Evolutionary conservation across 2,113 vertebrate genomes (phyloP), one percentile per base, ranked within the genome.

Genomic region (Halcyon senegalensis): DNA sequence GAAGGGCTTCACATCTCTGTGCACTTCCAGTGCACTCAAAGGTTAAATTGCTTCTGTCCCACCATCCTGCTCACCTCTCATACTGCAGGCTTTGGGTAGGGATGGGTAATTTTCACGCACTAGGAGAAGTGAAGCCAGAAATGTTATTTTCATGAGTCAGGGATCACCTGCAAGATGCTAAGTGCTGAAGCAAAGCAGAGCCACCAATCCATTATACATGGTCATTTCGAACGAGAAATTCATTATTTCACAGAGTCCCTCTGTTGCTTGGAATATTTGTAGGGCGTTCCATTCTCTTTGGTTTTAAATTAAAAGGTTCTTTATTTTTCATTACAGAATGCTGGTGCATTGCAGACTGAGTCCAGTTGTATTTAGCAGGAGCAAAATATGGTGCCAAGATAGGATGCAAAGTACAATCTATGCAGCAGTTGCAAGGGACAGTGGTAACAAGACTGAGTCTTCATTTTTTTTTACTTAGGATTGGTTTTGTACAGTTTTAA

Each of bases 301-400:
- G 24, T 79, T 94, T 76, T 62, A 95, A 86, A 89, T 96, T 84
- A 67, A 94, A 94, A 75, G 53, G 10, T 76, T 51, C 51, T 96
- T 93, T 92, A 75, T 79, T 77, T 95, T 75, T 83, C 76, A 27
- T 79, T 79, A 48, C 27, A 33, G 83, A 87, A 58, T 68, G 48
- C 25, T 87, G 30, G 53, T 9, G 63, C 33, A 58, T n/a, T 95
- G 85, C 96, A 93, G 62, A 93, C 75, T 35, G 19, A 70, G 48
- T 81, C 39, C 69, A 67, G 83, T 70, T 90, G 31, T 84, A n/a
- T 82, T 91, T 68, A 63, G 60, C 68, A 81, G 60, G n/a, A 48
- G 46, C 50, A 93, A 94, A 84, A 92, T 51, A 41, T 16, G 7
- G 41, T 86, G 15, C 86, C 88, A 89, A 74, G 83, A 67, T 44